phyloP scores from a whole-genome alignment of 1,140 invertebrate species.

The Pseudomyrmex flavicornis region DNA sequence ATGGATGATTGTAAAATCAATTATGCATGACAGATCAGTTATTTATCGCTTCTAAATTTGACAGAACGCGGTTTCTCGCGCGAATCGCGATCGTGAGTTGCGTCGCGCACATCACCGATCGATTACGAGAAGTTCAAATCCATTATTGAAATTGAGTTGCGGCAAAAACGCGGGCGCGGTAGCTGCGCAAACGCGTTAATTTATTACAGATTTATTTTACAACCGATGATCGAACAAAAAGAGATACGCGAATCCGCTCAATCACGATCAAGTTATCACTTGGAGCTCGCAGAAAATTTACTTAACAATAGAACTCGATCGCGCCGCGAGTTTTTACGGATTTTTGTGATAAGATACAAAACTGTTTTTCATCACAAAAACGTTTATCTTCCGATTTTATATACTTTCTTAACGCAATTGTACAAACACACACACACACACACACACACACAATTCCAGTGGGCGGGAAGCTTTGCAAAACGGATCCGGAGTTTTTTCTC shows the following conservation, averaged over 20 bases:
- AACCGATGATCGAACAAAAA: not conserved
- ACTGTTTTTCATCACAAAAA: too few relatives aligned
- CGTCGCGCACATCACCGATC: not conserved
- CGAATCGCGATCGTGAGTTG: not conserved
- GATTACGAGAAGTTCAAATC: not conserved
- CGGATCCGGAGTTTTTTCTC: slow-evolving; percentile 21
- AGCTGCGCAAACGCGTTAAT: not conserved
- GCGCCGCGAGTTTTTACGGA: too few relatives aligned
- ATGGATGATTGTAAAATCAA: too few relatives aligned
- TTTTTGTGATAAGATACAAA: too few relatives aligned
- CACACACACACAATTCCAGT: slow-evolving; percentile 25
- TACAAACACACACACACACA: not conserved
- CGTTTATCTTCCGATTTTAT: too few relatives aligned
- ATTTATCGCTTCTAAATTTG: not conserved
- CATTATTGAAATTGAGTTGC: not conserved
- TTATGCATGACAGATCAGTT: not conserved
- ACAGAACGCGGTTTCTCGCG: not conserved
- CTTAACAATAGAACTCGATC: not conserved
- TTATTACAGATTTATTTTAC: not conserved
- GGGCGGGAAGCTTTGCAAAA: slow-evolving; percentile 17
- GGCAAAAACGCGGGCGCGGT: not conserved
- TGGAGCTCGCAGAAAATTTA: not conserved
- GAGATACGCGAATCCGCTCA: not conserved
- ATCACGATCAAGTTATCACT: not conserved
- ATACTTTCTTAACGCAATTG: not conserved